Evolutionary conservation across 2,888 invertebrate genomes (phyloP).

Genomic region (Oeneis ivallda): DNA sequence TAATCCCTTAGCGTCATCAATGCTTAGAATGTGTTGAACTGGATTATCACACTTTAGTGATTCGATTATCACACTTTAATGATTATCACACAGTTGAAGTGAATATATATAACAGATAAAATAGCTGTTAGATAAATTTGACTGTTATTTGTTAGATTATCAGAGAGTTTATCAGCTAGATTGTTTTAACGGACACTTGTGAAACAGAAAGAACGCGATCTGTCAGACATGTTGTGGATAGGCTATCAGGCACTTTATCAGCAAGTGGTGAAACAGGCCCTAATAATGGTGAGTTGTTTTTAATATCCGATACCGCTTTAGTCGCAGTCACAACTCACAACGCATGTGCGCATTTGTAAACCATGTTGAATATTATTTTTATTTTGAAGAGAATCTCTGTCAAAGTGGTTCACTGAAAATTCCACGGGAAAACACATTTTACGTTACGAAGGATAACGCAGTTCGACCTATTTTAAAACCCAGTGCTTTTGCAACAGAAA

Average conservation of each 20-base stretch:
- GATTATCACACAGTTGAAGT: background rate
- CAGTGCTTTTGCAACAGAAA: constrained; percentile 8
- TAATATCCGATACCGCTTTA: no score
- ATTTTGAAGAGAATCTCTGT: constrained; percentile 3
- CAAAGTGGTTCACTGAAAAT: background rate
- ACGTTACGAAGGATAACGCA: constrained; percentile 6
- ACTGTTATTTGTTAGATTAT: no score
- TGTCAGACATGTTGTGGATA: no score
- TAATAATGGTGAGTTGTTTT: background rate
- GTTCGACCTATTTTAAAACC: constrained; percentile 13
- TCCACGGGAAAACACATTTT: background rate
- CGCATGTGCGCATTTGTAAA: background rate
- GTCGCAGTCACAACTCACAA: background rate
- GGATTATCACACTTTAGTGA: constrained; percentile 7
- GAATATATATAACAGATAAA: no score
- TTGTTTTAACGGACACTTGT: no score
- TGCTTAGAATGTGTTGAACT: background rate
- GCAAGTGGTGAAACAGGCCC: no score
- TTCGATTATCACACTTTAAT: constrained; percentile 2
- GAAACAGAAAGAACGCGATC: no score
- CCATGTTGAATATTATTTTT: background rate
- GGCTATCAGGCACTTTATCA: no score
- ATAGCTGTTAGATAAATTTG: no score
- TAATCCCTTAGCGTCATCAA: background rate
- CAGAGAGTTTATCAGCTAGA: no score